phyloP scores from a whole-genome alignment of 2,888 invertebrate genomes.

The Schrankia costaestrigalis region DNA sequence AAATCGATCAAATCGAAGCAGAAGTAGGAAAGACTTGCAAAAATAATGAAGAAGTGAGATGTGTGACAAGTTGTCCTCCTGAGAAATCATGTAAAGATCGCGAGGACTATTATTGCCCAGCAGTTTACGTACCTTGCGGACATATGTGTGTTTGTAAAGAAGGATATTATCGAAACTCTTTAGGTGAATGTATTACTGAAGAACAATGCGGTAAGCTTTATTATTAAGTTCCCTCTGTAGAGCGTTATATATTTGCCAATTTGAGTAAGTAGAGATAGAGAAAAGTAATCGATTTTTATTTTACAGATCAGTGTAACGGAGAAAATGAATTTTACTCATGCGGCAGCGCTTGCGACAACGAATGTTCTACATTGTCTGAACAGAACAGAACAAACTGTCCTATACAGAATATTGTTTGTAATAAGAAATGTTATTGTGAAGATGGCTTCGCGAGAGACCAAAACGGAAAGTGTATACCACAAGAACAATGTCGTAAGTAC shows the following conservation, averaged over 20 bases:
- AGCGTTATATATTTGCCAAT: too few species aligned
- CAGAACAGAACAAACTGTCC: constrained; percentile 14
- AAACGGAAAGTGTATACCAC: constrained; percentile 13
- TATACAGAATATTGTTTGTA: background rate
- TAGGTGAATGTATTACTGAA: constrained; percentile 13
- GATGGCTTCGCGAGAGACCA: constrained; percentile 28
- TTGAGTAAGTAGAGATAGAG: too few species aligned
- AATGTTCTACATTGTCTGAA: constrained; percentile 2
- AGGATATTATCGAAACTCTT: constrained; percentile 8
- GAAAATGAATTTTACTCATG: constrained; percentile 12
- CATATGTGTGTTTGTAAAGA: constrained; percentile 22
- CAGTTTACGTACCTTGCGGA: constrained; percentile 4
- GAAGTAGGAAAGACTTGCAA: too few species aligned
- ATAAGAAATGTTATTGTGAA: constrained; percentile 29
- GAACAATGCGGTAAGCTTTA: constrained; percentile 13
- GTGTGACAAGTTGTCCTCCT: background rate
- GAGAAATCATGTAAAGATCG: background rate
- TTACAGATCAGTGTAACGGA: constrained; percentile 11
- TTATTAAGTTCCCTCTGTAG: too few species aligned
- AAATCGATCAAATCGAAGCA: too few species aligned
- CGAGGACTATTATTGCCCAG: constrained; percentile 16
- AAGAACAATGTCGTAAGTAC: constrained; percentile 16
- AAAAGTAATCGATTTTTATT: too few species aligned
- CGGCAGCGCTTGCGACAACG: constrained; percentile 9
- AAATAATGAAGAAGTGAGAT: background rate